A percentile compares a stretch with the other conserved stretches of the same genome.
Conservation (phyloP, 2,888 invertebrate genomes). For the Cataglyphis livida region DNA sequence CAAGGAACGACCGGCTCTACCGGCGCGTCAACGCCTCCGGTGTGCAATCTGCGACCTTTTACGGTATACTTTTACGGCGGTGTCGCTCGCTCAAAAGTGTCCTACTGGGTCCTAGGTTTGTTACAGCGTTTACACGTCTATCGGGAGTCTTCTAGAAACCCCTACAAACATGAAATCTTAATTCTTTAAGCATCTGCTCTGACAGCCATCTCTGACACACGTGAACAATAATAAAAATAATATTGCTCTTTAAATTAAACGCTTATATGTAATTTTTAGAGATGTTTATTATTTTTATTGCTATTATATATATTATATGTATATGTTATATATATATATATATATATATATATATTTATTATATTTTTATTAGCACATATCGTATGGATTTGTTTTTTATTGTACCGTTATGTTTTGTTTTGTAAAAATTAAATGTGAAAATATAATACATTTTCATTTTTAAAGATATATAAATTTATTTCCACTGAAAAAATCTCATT, state of each 20-base stretch:
- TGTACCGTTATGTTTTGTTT: neutral
- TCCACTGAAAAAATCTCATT: neutral
- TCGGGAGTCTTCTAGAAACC: slow-evolving; percentile 34
- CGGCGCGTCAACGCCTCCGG: slow-evolving; percentile 45
- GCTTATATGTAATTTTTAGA: no score
- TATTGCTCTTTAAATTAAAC: neutral
- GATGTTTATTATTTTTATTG: neutral
- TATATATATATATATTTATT: neutral
- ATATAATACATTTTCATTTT: neutral
- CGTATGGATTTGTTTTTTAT: no score
- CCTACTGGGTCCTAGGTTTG: slow-evolving; percentile 25
- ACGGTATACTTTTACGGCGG: slow-evolving; percentile 53
- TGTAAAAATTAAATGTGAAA: neutral
- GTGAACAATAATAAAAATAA: neutral
- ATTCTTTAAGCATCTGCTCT: neutral
- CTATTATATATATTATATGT: neutral
- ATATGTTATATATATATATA: no score
- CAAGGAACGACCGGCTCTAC: neutral
- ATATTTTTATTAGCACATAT: neutral
- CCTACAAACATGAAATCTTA: neutral
- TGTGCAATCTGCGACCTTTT: slow-evolving; percentile 57
- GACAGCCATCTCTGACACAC: no score
- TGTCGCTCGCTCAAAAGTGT: slow-evolving; percentile 28
- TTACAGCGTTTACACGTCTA: slow-evolving; percentile 33
- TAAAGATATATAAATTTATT: neutral